Conservation (phyloP, 2,888 invertebrate genomes). For the Drosophila affinis region DNA sequence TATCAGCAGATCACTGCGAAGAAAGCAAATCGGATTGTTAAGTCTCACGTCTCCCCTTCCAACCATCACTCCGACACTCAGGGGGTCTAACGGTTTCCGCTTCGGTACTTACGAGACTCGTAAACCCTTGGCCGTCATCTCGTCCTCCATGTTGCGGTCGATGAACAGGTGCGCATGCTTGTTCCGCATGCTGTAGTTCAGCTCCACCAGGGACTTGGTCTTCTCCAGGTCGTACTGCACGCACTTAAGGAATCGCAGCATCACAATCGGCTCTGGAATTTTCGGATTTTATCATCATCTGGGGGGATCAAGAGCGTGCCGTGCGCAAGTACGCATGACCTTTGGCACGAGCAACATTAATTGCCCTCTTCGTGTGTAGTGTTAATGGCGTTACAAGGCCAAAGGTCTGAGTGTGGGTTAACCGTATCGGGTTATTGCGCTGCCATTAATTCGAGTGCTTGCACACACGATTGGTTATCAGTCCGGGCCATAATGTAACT, state of each 20-base stretch:
- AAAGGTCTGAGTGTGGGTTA: neutral
- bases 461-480: slow-evolving; percentile 24
- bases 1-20: slow-evolving; percentile 68
- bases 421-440: slow-evolving; percentile 18
- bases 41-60: neutral
- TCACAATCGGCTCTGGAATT: slow-evolving; percentile 68
- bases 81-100: neutral
- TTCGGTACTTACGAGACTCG: slow-evolving; percentile 56
- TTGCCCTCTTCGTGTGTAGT: neutral
- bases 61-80: too few species aligned
- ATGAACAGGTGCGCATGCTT: slow-evolving; percentile 85
- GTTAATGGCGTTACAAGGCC: slow-evolving; percentile 13
- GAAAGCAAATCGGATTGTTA: neutral
- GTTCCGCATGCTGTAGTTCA: slow-evolving; percentile 84
- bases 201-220: slow-evolving; percentile 76
- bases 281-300: neutral
- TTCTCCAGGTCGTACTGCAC: slow-evolving; percentile 72
- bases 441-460: slow-evolving; percentile 17
- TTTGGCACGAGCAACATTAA: slow-evolving; percentile 11
- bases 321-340: slow-evolving; percentile 4
- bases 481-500: slow-evolving; percentile 10
- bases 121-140: slow-evolving; percentile 59
- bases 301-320: neutral
- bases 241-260: slow-evolving; percentile 77
- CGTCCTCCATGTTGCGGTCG: slow-evolving; percentile 84